Conservation (phyloP, 2,797 vertebrate genomes). For the Amazona ochrocephala region DNA sequence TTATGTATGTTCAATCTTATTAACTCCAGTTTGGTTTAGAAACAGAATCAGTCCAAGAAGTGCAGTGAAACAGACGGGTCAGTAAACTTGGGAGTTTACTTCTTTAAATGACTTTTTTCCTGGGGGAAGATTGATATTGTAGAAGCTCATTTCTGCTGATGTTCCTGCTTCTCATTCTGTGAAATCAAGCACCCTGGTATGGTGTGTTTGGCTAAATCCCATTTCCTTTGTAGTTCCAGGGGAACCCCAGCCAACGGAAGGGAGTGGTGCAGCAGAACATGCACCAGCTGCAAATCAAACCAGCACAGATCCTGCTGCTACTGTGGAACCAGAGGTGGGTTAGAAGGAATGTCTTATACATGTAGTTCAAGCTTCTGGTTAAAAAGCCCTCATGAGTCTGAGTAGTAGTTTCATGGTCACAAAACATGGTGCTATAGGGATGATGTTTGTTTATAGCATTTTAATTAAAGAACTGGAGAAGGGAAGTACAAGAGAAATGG, state of each 20-base stretch:
- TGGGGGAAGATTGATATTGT: background rate
- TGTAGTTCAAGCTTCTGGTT: background rate
- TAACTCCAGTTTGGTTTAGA: background rate
- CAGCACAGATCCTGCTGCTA: slow-evolving; percentile 68
- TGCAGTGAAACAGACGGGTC: background rate
- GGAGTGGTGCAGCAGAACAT: slow-evolving; percentile 73
- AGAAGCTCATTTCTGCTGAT: background rate
- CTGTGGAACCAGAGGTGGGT: slow-evolving; percentile 71
- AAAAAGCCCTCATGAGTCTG: background rate
- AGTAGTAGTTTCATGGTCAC: background rate
- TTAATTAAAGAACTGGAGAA: background rate
- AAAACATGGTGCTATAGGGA: background rate
- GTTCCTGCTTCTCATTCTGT: background rate
- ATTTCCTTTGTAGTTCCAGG: slow-evolving; percentile 75
- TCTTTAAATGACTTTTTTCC: background rate
- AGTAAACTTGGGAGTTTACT: background rate
- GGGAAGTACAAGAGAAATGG: background rate
- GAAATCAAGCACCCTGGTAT: background rate
- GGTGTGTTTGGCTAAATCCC: background rate
- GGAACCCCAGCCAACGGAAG: slow-evolving; percentile 83
- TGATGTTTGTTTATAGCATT: rapidly evolving
- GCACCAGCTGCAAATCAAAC: slow-evolving; percentile 70
- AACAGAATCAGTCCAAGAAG: background rate
- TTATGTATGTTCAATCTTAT: background rate
- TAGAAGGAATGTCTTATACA: background rate